Conservation (phyloP, 2,888 invertebrate genomes). For the Colletes collaris region DNA sequence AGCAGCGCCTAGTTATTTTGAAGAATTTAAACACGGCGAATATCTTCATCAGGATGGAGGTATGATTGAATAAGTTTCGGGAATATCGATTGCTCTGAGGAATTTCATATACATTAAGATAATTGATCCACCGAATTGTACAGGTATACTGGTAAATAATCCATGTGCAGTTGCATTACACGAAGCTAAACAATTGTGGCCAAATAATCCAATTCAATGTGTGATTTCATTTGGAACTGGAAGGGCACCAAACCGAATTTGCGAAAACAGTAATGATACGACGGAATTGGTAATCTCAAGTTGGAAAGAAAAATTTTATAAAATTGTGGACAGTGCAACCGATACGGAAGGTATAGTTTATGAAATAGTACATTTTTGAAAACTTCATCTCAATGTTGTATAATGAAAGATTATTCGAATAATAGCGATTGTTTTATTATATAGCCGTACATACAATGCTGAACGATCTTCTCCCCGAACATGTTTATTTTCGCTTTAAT, state of each 20-base stretch:
- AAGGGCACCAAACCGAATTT: conserved; percentile 82
- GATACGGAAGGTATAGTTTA: conserved; percentile 89
- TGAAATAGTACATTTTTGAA: not conserved
- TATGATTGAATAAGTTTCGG: conserved; percentile 66
- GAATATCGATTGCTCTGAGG: not conserved
- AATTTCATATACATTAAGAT: conserved; percentile 5
- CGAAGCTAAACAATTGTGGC: conserved; percentile 93
- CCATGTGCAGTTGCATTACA: conserved; percentile 94
- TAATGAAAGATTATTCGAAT: not conserved
- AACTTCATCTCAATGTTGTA: not conserved
- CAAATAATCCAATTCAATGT: conserved; percentile 88
- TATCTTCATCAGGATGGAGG: conserved; percentile 87
- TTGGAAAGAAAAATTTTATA: conserved; percentile 91
- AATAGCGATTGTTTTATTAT: conserved; percentile 19
- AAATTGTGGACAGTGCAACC: conserved; percentile 93
- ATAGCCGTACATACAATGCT: conserved; percentile 90
- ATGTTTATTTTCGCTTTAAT: conserved; percentile 93
- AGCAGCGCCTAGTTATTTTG: conserved; percentile 96
- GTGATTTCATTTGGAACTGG: conserved; percentile 94
- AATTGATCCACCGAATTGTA: conserved; percentile 85
- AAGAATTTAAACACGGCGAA: conserved; percentile 89
- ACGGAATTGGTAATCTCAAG: conserved; percentile 83
- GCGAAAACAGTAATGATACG: conserved; percentile 66
- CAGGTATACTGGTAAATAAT: conserved; percentile 94
- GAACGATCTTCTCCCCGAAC: conserved; percentile 89